Percentiles rank a stretch among this genome's conserved stretches.
Evolutionary conservation across 2,888 invertebrate genomes (phyloP).

Genomic region (Melanargia galathea): DNA sequence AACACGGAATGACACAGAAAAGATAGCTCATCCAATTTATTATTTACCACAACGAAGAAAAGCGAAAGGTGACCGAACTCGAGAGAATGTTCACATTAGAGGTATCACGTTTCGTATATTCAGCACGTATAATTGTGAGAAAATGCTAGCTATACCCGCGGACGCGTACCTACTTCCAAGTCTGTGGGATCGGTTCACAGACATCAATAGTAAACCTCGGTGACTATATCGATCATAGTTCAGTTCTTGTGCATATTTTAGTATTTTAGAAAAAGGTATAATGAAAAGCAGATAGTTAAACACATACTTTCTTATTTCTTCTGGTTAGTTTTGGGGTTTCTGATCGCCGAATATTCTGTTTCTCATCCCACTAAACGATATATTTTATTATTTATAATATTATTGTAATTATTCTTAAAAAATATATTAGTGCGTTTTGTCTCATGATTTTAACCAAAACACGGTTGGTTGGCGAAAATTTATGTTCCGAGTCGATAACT

Average conservation of each 20-base stretch:
- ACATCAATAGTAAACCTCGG: background rate
- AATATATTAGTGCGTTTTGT: too few species aligned
- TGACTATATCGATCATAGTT: background rate
- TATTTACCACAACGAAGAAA: slow-evolving; percentile 4
- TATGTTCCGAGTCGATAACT: too few species aligned
- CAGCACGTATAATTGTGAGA: background rate
- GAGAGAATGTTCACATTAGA: slow-evolving; percentile 3
- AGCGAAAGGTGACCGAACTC: slow-evolving; percentile 15
- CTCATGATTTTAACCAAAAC: too few species aligned
- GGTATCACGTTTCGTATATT: background rate
- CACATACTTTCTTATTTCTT: too few species aligned
- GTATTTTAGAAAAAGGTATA: background rate
- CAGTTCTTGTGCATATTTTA: background rate
- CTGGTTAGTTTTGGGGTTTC: background rate
- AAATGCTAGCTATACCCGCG: background rate
- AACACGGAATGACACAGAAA: background rate
- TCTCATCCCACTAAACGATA: too few species aligned
- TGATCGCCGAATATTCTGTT: background rate
- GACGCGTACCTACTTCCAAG: background rate
- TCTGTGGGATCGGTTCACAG: background rate
- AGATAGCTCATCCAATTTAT: background rate
- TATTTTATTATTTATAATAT: too few species aligned
- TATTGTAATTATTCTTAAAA: too few species aligned
- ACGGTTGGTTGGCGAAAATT: too few species aligned
- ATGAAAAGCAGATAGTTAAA: too few species aligned